A percentile compares a stretch with the other conserved stretches of the same genome.
Evolutionary conservation across 2,888 invertebrate genomes (phyloP).

Genomic region (Itoplectis maculator): DNA sequence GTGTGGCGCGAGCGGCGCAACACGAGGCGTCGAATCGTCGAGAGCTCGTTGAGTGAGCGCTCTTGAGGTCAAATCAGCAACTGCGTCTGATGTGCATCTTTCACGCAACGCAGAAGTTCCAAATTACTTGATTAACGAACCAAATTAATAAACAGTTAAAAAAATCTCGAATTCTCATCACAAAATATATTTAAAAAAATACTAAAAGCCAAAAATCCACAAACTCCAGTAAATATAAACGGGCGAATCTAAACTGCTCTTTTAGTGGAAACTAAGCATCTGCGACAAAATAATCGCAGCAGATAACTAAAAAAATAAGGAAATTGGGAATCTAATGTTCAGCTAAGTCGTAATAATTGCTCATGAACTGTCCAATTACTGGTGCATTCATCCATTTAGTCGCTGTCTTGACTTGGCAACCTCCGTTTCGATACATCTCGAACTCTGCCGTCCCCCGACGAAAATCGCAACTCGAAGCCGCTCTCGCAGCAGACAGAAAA

Average conservation of each 20-base stretch:
- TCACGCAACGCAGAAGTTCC: neutral
- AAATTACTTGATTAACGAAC: neutral
- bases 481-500: conserved; percentile 10
- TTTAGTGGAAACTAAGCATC: no score
- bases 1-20: neutral
- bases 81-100: conserved; percentile 1
- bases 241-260: no score
- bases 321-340: no score
- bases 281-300: no score
- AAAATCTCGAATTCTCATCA: no score
- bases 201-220: no score
- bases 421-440: conserved; percentile 21
- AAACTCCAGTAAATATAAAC: no score
- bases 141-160: no score
- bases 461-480: neutral
- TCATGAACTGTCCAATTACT: no score
- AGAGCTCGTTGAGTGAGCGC: conserved; percentile 10
- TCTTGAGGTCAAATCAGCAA: conserved; percentile 45
- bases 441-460: neutral
- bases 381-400: no score
- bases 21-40: neutral
- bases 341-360: neutral
- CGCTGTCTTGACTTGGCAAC: neutral
- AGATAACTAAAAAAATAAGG: no score
- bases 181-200: no score